Conservation (phyloP, 2,113 vertebrate species). For the Alligator sinensis region DNA sequence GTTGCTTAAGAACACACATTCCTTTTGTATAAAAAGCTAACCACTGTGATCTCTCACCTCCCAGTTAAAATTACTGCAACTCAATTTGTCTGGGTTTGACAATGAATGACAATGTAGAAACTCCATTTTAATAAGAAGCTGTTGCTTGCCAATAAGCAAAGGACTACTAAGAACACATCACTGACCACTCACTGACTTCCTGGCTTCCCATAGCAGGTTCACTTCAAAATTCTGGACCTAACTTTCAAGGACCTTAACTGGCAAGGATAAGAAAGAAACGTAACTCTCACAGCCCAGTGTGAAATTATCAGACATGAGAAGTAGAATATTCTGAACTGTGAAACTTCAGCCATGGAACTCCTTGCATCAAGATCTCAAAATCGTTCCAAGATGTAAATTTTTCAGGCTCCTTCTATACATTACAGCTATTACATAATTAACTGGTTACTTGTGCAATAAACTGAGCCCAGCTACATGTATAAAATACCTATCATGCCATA, state of each 20-base stretch:
- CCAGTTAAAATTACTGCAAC: neutral
- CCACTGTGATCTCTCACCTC: neutral
- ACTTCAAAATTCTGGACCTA: neutral
- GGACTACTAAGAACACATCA: neutral
- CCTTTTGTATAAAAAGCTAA: neutral
- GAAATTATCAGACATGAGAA: too few species aligned
- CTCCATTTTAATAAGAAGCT: neutral
- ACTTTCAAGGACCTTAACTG: neutral
- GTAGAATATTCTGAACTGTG: too few species aligned
- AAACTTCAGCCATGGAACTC: too few species aligned
- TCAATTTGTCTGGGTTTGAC: fast-evolving
- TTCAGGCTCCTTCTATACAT: too few species aligned
- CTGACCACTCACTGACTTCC: fast-evolving
- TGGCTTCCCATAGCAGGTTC: neutral
- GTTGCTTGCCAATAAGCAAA: neutral
- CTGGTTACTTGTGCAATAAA: too few species aligned
- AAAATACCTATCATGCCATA: too few species aligned
- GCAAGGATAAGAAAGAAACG: neutral
- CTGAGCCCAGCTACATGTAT: too few species aligned
- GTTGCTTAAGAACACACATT: neutral
- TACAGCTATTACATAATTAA: too few species aligned
- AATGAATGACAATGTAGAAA: neutral
- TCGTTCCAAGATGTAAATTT: too few species aligned
- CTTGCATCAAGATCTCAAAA: too few species aligned
- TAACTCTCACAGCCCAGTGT: too few species aligned